These are phyloP conservation scores for Steinernema scapterisci DNA, from an alignment of 2,888 invertebrate genomes.

Conservation along the genomic window DNA sequence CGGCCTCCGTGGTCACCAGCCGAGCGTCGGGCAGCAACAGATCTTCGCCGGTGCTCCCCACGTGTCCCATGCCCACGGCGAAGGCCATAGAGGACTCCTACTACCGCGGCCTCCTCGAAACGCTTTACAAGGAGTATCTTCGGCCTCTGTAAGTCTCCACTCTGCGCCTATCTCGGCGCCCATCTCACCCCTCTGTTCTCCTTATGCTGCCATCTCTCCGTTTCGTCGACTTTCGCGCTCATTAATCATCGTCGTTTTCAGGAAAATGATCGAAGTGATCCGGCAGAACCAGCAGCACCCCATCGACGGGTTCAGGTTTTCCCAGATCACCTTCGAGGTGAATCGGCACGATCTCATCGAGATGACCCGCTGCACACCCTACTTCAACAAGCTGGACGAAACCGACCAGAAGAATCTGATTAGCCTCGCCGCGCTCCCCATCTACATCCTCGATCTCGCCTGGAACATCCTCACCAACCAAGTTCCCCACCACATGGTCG, in stretches of 20 bases:
- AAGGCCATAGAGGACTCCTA: slow-evolving; percentile 60
- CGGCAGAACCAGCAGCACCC: neutral
- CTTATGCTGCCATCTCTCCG: neutral
- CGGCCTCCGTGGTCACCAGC: slow-evolving; percentile 7
- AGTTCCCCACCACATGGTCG: neutral
- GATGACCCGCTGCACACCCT: slow-evolving; percentile 41
- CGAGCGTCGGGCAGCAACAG: slow-evolving; percentile 37
- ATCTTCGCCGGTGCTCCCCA: slow-evolving; percentile 54
- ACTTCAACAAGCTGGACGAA: slow-evolving; percentile 52
- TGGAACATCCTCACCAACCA: slow-evolving; percentile 7
- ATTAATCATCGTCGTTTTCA: slow-evolving; percentile 9
- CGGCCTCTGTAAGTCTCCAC: slow-evolving; percentile 10
- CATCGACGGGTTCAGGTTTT: slow-evolving; percentile 22
- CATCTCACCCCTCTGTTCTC: neutral
- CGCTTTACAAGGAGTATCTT: slow-evolving; percentile 37
- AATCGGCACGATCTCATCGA: slow-evolving; percentile 10
- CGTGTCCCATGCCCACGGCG: slow-evolving; percentile 65
- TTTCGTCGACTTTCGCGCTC: neutral
- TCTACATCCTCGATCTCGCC: slow-evolving; percentile 22
- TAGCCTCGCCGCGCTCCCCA: neutral
- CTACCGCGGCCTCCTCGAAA: slow-evolving; percentile 42
- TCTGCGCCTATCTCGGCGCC: neutral
- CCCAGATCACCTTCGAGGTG: neutral
- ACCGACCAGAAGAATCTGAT: slow-evolving; percentile 22
- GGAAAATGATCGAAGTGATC: slow-evolving; percentile 19